These are phyloP conservation scores for Cryptomyrus ogoouensis DNA, from an alignment of 2,113 vertebrate genomes.

Conservation along the genomic window DNA sequence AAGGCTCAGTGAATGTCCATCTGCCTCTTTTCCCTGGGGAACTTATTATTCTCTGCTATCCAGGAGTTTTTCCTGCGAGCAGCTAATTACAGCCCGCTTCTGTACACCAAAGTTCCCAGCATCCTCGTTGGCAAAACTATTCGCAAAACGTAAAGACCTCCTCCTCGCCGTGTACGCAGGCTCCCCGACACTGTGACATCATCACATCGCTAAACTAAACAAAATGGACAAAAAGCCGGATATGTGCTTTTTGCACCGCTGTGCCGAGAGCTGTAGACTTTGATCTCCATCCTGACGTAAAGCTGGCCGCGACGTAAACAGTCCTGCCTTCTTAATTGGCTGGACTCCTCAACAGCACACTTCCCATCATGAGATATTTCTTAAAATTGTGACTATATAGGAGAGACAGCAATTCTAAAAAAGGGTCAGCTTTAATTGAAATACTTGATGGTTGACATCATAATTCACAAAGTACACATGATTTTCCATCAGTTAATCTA, in stretches of 20 bases:
- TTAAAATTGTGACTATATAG: background rate
- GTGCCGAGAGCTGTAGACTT: background rate
- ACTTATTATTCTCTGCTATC: constrained; percentile 65
- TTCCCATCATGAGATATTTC: background rate
- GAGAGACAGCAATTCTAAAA: background rate
- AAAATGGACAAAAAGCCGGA: background rate
- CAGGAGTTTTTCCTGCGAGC: constrained; percentile 60
- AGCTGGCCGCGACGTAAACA: background rate
- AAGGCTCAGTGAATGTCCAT: constrained; percentile 66
- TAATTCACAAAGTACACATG: background rate
- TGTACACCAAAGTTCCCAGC: constrained; percentile 28
- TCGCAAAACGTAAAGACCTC: no score
- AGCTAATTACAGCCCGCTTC: constrained; percentile 46
- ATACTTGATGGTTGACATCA: background rate
- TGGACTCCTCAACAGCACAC: background rate
- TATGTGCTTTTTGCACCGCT: background rate
- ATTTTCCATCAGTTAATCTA: background rate
- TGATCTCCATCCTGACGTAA: background rate
- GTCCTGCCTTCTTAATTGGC: background rate
- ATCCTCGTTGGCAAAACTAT: background rate
- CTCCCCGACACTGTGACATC: background rate
- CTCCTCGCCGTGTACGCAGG: background rate
- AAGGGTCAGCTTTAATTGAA: background rate
- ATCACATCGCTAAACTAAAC: background rate
- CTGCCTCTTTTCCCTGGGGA: constrained; percentile 62